Percentiles rank a stretch among this genome's conserved stretches.
Evolutionary conservation across 35 echinoderm and acorn worm species (phyloP).

Genomic region (Eucidaris tribuloides): DNA sequence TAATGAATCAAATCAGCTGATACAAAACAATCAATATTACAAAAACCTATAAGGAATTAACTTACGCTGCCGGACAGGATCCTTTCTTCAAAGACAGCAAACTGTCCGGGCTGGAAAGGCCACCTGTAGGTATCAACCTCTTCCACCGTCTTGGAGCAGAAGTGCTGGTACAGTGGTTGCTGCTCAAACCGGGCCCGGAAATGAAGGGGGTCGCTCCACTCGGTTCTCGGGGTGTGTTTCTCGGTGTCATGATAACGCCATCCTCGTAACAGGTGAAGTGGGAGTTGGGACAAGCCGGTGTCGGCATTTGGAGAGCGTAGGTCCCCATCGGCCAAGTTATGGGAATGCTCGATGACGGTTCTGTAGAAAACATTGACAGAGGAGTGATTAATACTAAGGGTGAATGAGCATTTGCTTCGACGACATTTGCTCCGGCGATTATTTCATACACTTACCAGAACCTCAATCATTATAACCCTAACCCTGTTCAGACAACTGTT

Average conservation of each 20-base stretch:
- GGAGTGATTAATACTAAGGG: no score
- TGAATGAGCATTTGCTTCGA: no score
- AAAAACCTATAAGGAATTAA: no score
- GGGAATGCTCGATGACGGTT: neutral
- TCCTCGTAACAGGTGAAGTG: slow-evolving; percentile 31
- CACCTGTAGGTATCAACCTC: neutral
- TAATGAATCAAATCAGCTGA: no score
- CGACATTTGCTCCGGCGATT: no score
- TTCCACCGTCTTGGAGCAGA: slow-evolving; percentile 12
- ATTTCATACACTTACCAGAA: no score
- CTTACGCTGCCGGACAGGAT: slow-evolving; percentile 27
- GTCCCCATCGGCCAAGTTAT: slow-evolving; percentile 61
- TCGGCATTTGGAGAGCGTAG: slow-evolving; percentile 54
- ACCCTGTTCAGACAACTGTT: no score
- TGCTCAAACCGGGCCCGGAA: neutral
- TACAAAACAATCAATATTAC: no score
- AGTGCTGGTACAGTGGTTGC: neutral
- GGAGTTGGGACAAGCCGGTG: slow-evolving; percentile 24
- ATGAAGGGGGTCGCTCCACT: slow-evolving; percentile 4
- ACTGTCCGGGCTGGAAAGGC: slow-evolving; percentile 27
- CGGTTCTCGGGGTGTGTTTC: neutral
- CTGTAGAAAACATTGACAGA: no score
- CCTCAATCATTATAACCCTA: no score
- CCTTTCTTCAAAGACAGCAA: slow-evolving; percentile 52
- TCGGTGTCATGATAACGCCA: slow-evolving; percentile 58